phyloP scores from a whole-genome alignment of 2,888 invertebrate species.

The Parnassius smintheus region DNA sequence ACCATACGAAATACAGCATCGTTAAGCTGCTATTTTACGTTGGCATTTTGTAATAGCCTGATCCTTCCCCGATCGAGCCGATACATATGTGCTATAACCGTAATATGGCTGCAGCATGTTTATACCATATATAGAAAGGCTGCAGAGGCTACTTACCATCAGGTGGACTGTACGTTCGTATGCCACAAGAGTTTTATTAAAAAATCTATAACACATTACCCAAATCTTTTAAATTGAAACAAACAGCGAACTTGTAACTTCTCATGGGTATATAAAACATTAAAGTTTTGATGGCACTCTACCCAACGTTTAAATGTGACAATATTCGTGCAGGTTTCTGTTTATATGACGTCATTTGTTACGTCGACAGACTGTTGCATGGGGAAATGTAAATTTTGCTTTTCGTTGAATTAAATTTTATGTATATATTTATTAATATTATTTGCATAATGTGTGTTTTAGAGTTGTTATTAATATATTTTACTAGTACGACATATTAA shows the following conservation, averaged over 20 bases:
- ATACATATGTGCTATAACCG: too few species aligned
- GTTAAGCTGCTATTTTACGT: too few species aligned
- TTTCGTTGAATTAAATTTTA: background rate
- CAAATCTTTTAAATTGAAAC: background rate
- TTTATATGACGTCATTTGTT: conserved; percentile 19
- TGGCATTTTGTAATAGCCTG: too few species aligned
- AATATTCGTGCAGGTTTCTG: conserved; percentile 7
- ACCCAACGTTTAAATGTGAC: conserved; percentile 5
- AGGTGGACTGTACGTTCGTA: too few species aligned
- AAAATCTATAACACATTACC: background rate
- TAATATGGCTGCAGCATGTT: too few species aligned
- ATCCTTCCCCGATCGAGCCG: too few species aligned
- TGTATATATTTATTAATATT: background rate
- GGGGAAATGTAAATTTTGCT: conserved; percentile 1
- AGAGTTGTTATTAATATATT: background rate
- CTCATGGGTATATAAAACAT: conserved; percentile 9
- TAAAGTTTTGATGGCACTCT: conserved; percentile 13
- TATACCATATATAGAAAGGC: too few species aligned
- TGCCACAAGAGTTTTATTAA: too few species aligned
- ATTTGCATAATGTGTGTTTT: background rate
- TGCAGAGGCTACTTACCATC: too few species aligned
- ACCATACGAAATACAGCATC: too few species aligned
- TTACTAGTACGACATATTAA: too few species aligned
- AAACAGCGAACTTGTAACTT: conserved; percentile 10
- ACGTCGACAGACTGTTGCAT: conserved; percentile 3